Evolutionary conservation across 92 coral and sea anemone species (phyloP), one percentile per base, ranked within the genome.

Genomic region (Bergia puertoricense): DNA sequence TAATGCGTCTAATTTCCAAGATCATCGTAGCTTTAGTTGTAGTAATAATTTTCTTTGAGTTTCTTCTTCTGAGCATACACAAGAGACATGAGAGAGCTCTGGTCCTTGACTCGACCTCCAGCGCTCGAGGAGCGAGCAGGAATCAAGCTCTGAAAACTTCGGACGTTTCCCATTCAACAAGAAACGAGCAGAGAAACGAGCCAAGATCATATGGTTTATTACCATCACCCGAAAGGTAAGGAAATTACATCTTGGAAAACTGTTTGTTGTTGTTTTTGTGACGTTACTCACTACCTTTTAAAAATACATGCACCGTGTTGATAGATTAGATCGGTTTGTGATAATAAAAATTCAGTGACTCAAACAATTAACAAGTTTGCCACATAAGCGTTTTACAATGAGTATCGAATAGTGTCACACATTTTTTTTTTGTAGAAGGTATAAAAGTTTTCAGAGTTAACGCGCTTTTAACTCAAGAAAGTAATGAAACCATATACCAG

Each of bases 41-140:
- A 69, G 54, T 91, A 30, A 89, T 94, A 46, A 90, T 91, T 40
- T 56, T 89, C 48, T 62, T 91, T 38, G 95, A 94, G 85, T 83
- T 94, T 72, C 76, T 88, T 18, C 87, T 94, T 18, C 85, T 93
- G 14, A 88, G 56, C 42, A 88, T 85, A 2, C 88, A 91, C 76
- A 88, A 59, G 23, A 89, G 67, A 37, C 91, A 89, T 66, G 85
- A 89, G 14, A 42, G 90, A 51, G 80, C 18, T 1, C 78, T n/a
- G 22, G 80, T 43, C 42, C 18, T 86, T 86, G 83, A 59, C n/a
- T 40, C 54, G 41, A 37, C 62, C 11, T 5, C 67, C 65, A 46
- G 20, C 13, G 0, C 41, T 20, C 40, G 40, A 6, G 59, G 10
- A 54, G 30, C 41, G 5, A 79, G 36, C 3, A 40, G 50, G 44